Base-by-base conservation (phyloP, 2,888 invertebrate genomes). In the Lissocephala sabroskyi region DNA sequence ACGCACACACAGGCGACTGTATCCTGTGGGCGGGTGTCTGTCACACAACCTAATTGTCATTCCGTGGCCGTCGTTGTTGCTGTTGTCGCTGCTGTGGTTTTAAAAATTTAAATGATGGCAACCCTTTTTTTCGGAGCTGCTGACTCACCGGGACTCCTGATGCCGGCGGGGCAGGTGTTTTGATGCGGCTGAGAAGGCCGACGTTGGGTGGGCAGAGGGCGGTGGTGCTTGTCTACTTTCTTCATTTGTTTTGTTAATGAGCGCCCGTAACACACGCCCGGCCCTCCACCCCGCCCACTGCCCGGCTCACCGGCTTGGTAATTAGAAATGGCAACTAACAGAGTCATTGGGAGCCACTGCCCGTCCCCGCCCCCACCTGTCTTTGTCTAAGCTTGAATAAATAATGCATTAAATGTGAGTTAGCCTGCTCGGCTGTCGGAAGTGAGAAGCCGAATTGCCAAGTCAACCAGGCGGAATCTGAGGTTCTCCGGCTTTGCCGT, bases 181-280 rank as follows among this genome's bases (percentile, higher is more conserved):
- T 26, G 35, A 32, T 45, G 42, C 52, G 48, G 36, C 32, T 40
- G 42, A 28, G 35, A 32, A 29, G 36, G 40, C 18, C 43, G 54
- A 52, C 45, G 39, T 55, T 16, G 18, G 16, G 10, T 28, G 17
- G 23, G 4, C 3, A 3, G 23, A 23, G 7, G 23, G 3, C 7
- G 23, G 23, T 40, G 36, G 33, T 14, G 1, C 14, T 10, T 33
- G 18, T 28, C 45, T 39, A n/a, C 11, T 32, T 58, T 76, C 76
- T 76, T 67, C 68, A 59, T 67, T 68, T 68, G 76, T 59, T 76
- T 73, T 73, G 68, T 76, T 70, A 76, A 70, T 73, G 77, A 70
- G 62, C 58, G 58, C 70, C 60, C 77, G 68, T 76, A 76, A 76
- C 62, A 70, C 23, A 23, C 23, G 7, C 3, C 23, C 23, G 23